phyloP scores from a whole-genome alignment of 2,888 invertebrate genomes.

The Brenthis ino region DNA sequence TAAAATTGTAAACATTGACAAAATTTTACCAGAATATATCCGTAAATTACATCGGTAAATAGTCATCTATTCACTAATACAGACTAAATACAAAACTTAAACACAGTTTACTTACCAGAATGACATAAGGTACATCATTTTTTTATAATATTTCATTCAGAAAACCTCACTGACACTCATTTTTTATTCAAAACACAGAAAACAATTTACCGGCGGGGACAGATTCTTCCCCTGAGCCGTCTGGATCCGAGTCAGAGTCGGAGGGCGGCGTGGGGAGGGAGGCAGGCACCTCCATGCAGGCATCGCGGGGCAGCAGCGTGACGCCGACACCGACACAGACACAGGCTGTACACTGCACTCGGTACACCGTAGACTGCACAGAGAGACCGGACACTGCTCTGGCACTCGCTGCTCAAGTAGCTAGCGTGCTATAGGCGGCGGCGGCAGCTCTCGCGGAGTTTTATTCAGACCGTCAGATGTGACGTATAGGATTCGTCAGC shows the following conservation, averaged over 20 bases:
- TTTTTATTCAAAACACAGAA: conserved; percentile 5
- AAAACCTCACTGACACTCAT: background rate
- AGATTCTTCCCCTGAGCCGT: conserved; percentile 64
- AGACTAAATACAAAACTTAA: too few relatives aligned
- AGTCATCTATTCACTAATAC: too few relatives aligned
- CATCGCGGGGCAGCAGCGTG: conserved; percentile 76
- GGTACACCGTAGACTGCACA: conserved; percentile 8
- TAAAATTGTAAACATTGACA: too few relatives aligned
- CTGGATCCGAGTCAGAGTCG: conserved; percentile 48
- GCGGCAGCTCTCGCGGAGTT: conserved; percentile 58
- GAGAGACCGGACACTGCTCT: conserved; percentile 9
- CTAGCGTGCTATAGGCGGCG: conserved; percentile 62
- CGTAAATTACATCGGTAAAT: too few relatives aligned
- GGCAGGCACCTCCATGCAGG: conserved; percentile 66
- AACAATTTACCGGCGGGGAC: conserved; percentile 77
- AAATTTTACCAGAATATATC: too few relatives aligned
- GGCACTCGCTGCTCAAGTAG: conserved; percentile 7
- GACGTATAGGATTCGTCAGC: conserved; percentile 72
- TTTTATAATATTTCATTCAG: background rate
- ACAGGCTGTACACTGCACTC: conserved; percentile 34
- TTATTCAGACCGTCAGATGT: conserved; percentile 69
- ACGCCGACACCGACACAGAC: conserved; percentile 26
- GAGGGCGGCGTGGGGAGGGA: conserved; percentile 55
- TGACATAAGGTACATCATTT: background rate
- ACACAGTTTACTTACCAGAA: background rate